Conservation (phyloP, 2,797 vertebrate species). For the Dallia pectoralis region DNA sequence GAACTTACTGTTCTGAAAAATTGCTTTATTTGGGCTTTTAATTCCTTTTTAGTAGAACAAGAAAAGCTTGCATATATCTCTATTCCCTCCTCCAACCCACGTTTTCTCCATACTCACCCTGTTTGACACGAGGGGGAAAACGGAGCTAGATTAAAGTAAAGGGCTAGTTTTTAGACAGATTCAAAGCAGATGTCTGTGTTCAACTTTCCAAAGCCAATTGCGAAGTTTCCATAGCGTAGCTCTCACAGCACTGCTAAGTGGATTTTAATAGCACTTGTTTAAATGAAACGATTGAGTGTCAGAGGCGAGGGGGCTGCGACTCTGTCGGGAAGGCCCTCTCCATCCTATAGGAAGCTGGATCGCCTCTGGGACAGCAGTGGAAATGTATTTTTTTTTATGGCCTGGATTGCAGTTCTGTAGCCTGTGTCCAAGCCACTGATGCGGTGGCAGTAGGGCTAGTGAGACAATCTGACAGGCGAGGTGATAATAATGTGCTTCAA, state of each 20-base stretch:
- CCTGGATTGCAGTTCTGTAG: neutral
- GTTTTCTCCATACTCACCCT: neutral
- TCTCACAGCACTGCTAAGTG: constrained; percentile 60
- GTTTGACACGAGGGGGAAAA: neutral
- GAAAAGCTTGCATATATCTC: neutral
- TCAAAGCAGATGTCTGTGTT: constrained; percentile 63
- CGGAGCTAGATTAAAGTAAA: constrained; percentile 31
- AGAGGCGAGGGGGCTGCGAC: neutral
- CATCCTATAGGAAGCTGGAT: neutral
- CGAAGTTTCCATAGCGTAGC: constrained; percentile 63
- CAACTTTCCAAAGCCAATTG: constrained; percentile 45
- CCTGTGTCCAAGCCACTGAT: neutral
- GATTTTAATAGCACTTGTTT: constrained; percentile 71
- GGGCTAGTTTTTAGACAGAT: constrained; percentile 50
- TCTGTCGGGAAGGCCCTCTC: neutral
- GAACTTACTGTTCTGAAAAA: neutral
- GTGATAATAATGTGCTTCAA: no score
- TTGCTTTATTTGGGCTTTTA: neutral
- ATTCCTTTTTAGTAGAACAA: neutral
- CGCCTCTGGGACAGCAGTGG: neutral
- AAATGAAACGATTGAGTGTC: constrained; percentile 66
- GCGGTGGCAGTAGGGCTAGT: no score
- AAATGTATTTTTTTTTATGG: neutral
- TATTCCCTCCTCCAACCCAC: neutral
- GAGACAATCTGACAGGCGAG: no score